Base-by-base conservation (phyloP, 2,113 vertebrate species). In the Hippoglossus stenolepis region DNA sequence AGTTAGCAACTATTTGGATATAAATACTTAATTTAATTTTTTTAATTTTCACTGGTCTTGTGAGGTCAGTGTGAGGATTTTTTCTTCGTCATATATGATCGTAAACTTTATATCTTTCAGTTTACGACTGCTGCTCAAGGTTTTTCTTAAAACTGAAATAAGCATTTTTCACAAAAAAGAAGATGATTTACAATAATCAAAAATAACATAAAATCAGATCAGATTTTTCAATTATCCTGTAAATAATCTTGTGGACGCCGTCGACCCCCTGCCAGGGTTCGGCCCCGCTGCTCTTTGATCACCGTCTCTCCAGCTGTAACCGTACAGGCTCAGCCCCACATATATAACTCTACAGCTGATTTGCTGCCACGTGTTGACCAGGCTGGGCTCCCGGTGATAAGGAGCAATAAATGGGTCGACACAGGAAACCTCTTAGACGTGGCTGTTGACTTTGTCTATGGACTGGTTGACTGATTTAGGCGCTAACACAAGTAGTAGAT, bases 361-460 rank as follows among this genome's bases (percentile, higher is more conserved):
- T n/a, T 20, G 57, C 54, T 24, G 68, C 4, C 77, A 64, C 59
- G 2, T 0, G n/a, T 43, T 61, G 47, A 65, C n/a, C 26, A 17
- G 38, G 14, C 24, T 58, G 45, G 21, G 15, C 60, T 76, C 51
- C 60, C 13, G 13, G 28, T 26, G 53, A 80, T 73, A 73, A 79
- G 54, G 54, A 23, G 11, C 14, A 49, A 49, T 62, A 79, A 73
- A 80, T 59, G 43, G 60, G 65, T 81, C 70, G 75, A 60, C 49
- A 65, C 23, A 10, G 63, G 51, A 78, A 63, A 80, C 26, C 14
- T 45, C 70, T 66, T 45, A 13, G 49, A 79, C 60, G 59, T 69
- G 10, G 59, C 23, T 70, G 43, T 79, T 77, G 62, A 73, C 76
- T 77, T 77, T 79, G 17, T 65, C 77, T 84, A 68, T 82, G 56